phyloP scores from a whole-genome alignment of 2,113 vertebrate genomes.

The Oncorhynchus masou region DNA sequence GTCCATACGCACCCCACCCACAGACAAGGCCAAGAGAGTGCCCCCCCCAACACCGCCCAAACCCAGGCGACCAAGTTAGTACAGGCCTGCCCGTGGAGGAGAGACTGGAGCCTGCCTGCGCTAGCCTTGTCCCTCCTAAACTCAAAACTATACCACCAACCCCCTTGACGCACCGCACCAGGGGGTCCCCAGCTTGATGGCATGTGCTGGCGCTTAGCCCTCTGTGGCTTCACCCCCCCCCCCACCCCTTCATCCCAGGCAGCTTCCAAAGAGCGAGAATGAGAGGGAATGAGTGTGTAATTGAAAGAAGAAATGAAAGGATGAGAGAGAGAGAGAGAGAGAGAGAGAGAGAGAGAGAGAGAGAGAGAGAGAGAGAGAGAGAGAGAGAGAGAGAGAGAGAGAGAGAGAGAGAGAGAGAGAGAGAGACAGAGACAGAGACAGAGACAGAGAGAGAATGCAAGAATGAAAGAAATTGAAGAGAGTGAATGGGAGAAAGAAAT shows the following conservation, averaged over 20 bases:
- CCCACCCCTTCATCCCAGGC: constrained; percentile 10
- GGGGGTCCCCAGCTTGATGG: constrained; percentile 49
- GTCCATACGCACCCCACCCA: constrained; percentile 71
- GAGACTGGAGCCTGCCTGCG: constrained; percentile 57
- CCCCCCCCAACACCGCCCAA: constrained; percentile 81
- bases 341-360: constrained; percentile 6
- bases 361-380: constrained; percentile 6
- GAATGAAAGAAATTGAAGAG: constrained; percentile 6
- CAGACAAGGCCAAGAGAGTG: constrained; percentile 76
- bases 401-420: constrained; percentile 4
- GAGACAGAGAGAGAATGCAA: constrained; percentile 1
- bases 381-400: constrained; percentile 10
- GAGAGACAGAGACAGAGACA: constrained; percentile 1
- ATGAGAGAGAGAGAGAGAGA: constrained; percentile 1
- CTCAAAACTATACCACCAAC: not conserved
- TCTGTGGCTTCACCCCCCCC: constrained; percentile 28
- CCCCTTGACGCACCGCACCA: not conserved
- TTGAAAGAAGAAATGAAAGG: constrained; percentile 9
- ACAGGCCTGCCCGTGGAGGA: constrained; percentile 54
- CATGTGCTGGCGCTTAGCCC: constrained; percentile 68
- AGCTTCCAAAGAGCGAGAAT: constrained; percentile 10
- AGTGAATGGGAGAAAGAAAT: not conserved
- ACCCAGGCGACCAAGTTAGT: constrained; percentile 83
- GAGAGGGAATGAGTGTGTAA: constrained; percentile 30
- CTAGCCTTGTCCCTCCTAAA: constrained; percentile 45